A percentile compares a stretch with the other conserved stretches of the same genome.
These are phyloP conservation scores for Latheticus oryzae DNA, from an alignment of 2,888 invertebrate genomes.

Conservation along the genomic window DNA sequence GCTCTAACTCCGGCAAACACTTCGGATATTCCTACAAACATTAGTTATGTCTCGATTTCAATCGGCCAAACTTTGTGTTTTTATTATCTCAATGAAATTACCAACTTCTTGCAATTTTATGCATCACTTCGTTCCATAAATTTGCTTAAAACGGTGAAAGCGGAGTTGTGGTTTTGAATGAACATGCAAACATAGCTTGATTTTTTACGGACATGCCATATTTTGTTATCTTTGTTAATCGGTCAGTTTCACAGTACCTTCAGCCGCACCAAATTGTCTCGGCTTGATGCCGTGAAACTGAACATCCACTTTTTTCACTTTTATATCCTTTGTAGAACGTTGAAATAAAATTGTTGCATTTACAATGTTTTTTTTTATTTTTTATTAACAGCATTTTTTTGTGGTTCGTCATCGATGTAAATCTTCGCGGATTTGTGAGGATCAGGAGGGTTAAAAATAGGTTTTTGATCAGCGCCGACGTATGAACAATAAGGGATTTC, in stretches of 20 bases:
- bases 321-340: constrained; percentile 1
- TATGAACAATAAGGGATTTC: constrained; percentile 69
- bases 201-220: constrained; percentile 38
- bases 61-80: too few relatives aligned
- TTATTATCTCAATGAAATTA: constrained; percentile 13
- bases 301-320: constrained; percentile 11
- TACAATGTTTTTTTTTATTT: constrained; percentile 12
- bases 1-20: constrained; percentile 65
- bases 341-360: constrained; percentile 18
- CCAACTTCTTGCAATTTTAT: constrained; percentile 26
- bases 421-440: constrained; percentile 67
- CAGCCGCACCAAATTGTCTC: constrained; percentile 11
- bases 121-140: constrained; percentile 21
- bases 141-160: constrained; percentile 35
- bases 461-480: constrained; percentile 65
- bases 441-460: constrained; percentile 67
- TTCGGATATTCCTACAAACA: constrained; percentile 36
- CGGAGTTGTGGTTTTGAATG: constrained; percentile 29
- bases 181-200: constrained; percentile 31
- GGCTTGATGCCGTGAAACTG: constrained; percentile 20
- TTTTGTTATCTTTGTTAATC: constrained; percentile 27
- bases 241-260: constrained; percentile 23
- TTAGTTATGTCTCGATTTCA: constrained; percentile 11
- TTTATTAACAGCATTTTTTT: constrained; percentile 12
- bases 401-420: constrained; percentile 61